These are phyloP conservation scores for Chrysolina haemoptera DNA, from an alignment of 2,888 invertebrate genomes.

Conservation along the genomic window DNA sequence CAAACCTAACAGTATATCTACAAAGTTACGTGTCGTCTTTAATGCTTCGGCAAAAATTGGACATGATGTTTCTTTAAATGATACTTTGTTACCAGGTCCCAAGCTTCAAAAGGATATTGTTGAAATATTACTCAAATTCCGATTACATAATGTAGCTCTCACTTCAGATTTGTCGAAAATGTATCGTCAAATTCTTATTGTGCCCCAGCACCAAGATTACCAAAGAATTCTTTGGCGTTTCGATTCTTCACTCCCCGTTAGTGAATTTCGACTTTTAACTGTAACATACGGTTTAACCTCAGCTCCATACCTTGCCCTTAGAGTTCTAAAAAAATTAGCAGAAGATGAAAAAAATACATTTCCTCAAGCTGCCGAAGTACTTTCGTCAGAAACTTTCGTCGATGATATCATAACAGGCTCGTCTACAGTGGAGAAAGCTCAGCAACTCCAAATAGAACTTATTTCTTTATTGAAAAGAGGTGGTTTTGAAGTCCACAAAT, in stretches of 20 bases:
- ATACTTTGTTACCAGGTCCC: neutral
- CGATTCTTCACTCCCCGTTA: neutral
- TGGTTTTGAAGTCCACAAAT: slow-evolving; percentile 19
- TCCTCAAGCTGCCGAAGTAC: slow-evolving; percentile 12
- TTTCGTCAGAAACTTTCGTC: slow-evolving; percentile 11
- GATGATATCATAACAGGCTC: slow-evolving; percentile 24
- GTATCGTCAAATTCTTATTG: slow-evolving; percentile 12
- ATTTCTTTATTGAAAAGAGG: slow-evolving; percentile 6
- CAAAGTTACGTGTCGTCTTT: slow-evolving; percentile 18
- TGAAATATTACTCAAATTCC: slow-evolving; percentile 5
- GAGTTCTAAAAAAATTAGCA: slow-evolving; percentile 24
- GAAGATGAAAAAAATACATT: slow-evolving; percentile 1
- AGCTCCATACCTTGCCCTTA: slow-evolving; percentile 28
- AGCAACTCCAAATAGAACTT: slow-evolving; percentile 9
- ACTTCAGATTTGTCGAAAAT: slow-evolving; percentile 22
- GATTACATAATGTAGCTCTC: slow-evolving; percentile 11
- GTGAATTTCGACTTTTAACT: neutral
- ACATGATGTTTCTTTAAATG: slow-evolving; percentile 5
- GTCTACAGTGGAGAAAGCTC: slow-evolving; percentile 12
- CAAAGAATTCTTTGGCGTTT: neutral
- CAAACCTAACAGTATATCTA: neutral
- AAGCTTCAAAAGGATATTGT: slow-evolving; percentile 8
- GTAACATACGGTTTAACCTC: slow-evolving; percentile 23
- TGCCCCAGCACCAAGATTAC: neutral
- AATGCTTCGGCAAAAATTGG: slow-evolving; percentile 18